Evolutionary conservation across 2,888 invertebrate species (phyloP), one percentile per base, ranked within the genome.

Genomic region (Calephelis perditalis): DNA sequence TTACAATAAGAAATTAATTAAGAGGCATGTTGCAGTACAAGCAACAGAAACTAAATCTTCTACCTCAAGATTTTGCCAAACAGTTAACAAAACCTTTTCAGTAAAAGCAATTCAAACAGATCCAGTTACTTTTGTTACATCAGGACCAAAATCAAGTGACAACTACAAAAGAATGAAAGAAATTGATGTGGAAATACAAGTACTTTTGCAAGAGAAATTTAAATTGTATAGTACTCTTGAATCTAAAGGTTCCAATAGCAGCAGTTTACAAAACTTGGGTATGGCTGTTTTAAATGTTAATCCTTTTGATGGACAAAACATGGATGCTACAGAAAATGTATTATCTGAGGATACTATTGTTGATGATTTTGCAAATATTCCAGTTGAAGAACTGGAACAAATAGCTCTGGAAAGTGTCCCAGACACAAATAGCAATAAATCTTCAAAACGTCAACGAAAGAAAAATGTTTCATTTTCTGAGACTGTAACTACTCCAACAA

Each of bases 141-240:
- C 69, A 36, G 68, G 63, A 57, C 46, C 67, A 0, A 76, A 72
- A 64, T 69, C 81, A 15, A 78, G 73, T 59, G 85, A 85, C 59
- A 75, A 91, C 8, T 82, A 92, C 70, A 87, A 91, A 59, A 86
- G 92, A 73, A 92, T 93, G 92, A 91, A 92, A 67, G 90, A 92
- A 72, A 93, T 93, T 62, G 93, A 93, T 69, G 73, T 91, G 63
- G 91, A 92, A 71, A 92, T 93, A 68, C 92, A 92, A 68, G 83
- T 83, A 47, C 74, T 93, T 56, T 75, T 92, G 66, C 89, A 91
- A 71, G 92, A 93, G 71, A 93, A 92, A 70, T 91, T 92, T 72
- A 86, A 89, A 68, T 71, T 93, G 8, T 92, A 93, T 67, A 88
- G 85, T 69, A 86, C 90, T 63, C 70, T 93, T 62, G 89, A 91